A percentile compares a stretch with the other conserved stretches of the same genome.
phyloP scores from a whole-genome alignment of 2,888 invertebrate genomes.

The Epinotia bilunana region DNA sequence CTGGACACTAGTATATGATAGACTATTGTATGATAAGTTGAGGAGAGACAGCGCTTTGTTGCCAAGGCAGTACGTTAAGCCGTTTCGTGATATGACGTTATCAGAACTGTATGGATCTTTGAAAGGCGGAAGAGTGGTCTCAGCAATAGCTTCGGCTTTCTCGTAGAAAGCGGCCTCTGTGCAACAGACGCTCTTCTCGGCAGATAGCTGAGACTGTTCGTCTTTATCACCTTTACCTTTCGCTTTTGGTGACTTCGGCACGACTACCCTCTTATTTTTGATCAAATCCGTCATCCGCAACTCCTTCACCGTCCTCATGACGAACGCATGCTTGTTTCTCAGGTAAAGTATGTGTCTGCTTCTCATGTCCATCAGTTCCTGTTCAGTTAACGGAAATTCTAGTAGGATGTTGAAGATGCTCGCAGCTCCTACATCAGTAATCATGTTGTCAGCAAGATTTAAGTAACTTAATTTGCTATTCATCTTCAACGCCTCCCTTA shows the following conservation, averaged over 20 bases:
- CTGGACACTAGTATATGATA: conserved; percentile 57
- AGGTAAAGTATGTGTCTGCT: conserved; percentile 54
- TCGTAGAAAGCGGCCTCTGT: conserved; percentile 52
- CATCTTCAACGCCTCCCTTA: conserved; percentile 58
- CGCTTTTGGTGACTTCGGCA: neutral
- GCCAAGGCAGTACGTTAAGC: conserved; percentile 55
- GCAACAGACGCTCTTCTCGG: conserved; percentile 47
- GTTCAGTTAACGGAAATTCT: conserved; percentile 57
- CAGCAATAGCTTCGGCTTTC: conserved; percentile 55
- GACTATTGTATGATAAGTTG: conserved; percentile 66
- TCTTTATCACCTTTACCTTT: conserved; percentile 15
- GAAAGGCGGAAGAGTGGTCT: conserved; percentile 54
- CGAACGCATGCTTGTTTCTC: conserved; percentile 53
- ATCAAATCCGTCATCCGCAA: conserved; percentile 49
- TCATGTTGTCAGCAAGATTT: conserved; percentile 63
- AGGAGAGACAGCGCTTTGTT: conserved; percentile 64
- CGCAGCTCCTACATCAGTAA: conserved; percentile 61
- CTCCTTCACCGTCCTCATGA: conserved; percentile 51
- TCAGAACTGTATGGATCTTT: conserved; percentile 56
- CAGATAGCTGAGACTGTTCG: neutral
- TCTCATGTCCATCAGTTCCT: conserved; percentile 57
- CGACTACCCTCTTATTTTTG: conserved; percentile 46
- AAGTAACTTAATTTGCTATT: conserved; percentile 65
- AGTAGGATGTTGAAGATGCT: conserved; percentile 55
- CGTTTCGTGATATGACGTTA: conserved; percentile 53